phyloP scores from a whole-genome alignment of 64 coral and sea anemone genomes.

The Stichodactyla mertensii region DNA sequence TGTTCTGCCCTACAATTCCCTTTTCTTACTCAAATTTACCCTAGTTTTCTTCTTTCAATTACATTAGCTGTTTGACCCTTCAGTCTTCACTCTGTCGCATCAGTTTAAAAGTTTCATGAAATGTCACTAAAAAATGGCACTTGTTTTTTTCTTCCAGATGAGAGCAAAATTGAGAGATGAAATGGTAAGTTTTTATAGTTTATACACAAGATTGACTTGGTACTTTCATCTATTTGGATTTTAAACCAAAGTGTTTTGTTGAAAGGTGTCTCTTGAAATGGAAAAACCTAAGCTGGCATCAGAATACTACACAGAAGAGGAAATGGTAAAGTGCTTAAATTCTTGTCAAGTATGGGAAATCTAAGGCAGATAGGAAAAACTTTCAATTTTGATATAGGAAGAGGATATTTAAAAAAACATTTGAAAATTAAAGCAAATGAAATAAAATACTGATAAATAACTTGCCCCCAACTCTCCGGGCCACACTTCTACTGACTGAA shows the following conservation, averaged over 20 bases:
- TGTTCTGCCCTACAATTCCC: background rate
- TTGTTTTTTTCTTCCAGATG: constrained; percentile 29
- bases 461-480: no score
- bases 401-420: no score
- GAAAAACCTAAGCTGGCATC: constrained; percentile 44
- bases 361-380: no score
- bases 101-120: no score
- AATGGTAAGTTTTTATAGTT: constrained; percentile 24
- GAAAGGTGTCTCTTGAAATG: constrained; percentile 88
- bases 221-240: background rate
- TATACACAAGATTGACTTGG: background rate
- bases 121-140: no score
- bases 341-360: no score
- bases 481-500: no score
- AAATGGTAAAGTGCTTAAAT: constrained; percentile 72
- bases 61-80: no score
- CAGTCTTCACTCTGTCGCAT: no score
- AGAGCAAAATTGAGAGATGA: constrained; percentile 43
- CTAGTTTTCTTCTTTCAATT: background rate
- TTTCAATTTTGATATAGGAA: no score
- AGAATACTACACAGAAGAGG: constrained; percentile 93
- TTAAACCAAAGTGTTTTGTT: background rate
- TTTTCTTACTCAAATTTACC: background rate
- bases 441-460: no score
- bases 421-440: no score